Base-by-base conservation (phyloP, 1,140 invertebrate genomes). In the Homarus americanus region DNA sequence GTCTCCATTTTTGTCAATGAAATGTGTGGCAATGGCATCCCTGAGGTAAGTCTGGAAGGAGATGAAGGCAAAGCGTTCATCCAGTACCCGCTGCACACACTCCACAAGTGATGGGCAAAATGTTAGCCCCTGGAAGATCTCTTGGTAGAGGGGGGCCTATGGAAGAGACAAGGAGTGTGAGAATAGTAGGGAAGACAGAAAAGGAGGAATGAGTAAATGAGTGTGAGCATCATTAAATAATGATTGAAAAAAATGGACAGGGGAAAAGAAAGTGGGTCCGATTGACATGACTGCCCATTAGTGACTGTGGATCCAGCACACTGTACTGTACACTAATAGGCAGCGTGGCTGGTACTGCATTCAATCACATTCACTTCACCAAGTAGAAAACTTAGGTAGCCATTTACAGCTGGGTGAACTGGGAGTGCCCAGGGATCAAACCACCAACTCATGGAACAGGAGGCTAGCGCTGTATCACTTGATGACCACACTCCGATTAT, bases 1-100 rank as follows among this genome's bases (percentile, higher is more conserved):
- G 34, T 87, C 75, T n/a, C 86, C 86, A 20, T 87, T 87, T 76
- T 79, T 87, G 58, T 87, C 86, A 7, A 80, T 69, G 40, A 87
- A 87, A 36, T 87, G 75, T 58, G 72, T 87, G 76, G 86, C 86
- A 2, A 87, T 72, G 53, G 78, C 86, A n/a, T 87, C 86, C 34
- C 86, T 63, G 20, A 87, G 40, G 76, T 87, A 80, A 0, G 76
- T 80, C 32, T 44, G 66, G 53, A 79, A 87, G 53, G 86, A 79
- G 36, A 87, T 87, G 75, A 79, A 87, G 20, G 76, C 86, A 28
- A 79, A 87, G 24, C 20, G 32, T 20, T 80, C 75, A 36, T 87
- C 58, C 76, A 87, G 76, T 0, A 76, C 78, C 53, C 40, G 53
- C 76, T 87, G 86, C 5, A 87, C 44, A 36, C 86, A 87, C 53